Evolutionary conservation across 2,113 vertebrate genomes (phyloP), one percentile per base, ranked within the genome.

Genomic region (Nyctereutes procyonoides): DNA sequence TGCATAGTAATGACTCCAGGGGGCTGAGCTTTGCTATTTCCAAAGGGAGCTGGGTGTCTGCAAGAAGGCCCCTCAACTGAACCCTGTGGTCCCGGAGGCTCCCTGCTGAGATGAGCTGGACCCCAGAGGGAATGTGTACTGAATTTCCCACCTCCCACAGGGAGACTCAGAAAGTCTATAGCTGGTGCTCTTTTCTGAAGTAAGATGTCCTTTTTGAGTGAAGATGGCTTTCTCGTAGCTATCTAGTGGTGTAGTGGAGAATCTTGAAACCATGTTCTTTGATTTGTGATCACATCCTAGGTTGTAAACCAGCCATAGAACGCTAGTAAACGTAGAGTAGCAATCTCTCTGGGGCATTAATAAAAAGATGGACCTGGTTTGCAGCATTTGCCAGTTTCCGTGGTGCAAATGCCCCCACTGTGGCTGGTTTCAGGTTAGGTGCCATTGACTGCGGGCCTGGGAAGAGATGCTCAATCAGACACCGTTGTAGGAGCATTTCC

Each of bases 401-500:
- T 26, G 35, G 35, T 89, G 19, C 43, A 55, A 90, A 67, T 26
- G 13, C 35, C 58, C 63, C 62, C 71, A 1, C 55, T 3, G 0
- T 17, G 38, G 9, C 60, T 80, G 63, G 77, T 67, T 62, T 48
- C 92, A 80, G 32, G 30, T 83, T n/a, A 0, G 0, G 19, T 22
- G 55, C 63, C 5, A 1, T 2, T 1, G 38, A 67, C 12, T 16
- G 8, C 1, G 17, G 60, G 1, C 8, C 17, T 56, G 77, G 62
- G 30, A 60, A 35, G 20, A 53, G 10, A 22, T 2, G 8, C 15
- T 0, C 17, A 0, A 22, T 1, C 10, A 13, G 26, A 19, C 0
- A 1, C 26, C 5, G 0, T 5, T 13, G 4, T 0, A 7, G 43
- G 16, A 24, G 43, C 1, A 4, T 26, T 12, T 30, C 20, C 1